phyloP scores from a whole-genome alignment of 1,140 invertebrate species.

The Tigriopus japonicus region DNA sequence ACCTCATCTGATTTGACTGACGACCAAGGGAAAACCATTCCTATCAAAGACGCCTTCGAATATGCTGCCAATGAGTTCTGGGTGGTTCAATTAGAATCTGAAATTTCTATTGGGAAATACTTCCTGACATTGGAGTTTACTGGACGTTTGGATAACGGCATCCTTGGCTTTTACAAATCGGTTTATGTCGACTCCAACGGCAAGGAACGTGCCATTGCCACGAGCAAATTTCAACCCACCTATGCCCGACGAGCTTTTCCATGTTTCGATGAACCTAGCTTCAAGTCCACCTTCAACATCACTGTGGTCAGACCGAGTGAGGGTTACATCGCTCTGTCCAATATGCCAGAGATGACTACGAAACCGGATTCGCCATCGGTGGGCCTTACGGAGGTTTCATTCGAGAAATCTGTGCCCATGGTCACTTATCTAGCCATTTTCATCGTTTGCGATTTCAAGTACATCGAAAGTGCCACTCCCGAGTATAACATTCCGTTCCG shows the following conservation, averaged over 20 bases:
- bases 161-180: slow-evolving; percentile 58
- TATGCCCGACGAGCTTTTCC: slow-evolving; percentile 35
- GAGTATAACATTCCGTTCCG: slow-evolving; percentile 40
- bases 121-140: slow-evolving; percentile 40
- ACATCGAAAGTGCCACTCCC: slow-evolving; percentile 18
- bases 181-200: slow-evolving; percentile 37
- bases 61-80: slow-evolving; percentile 41
- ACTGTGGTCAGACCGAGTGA: slow-evolving; percentile 24
- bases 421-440: slow-evolving; percentile 31
- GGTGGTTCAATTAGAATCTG: slow-evolving; percentile 33
- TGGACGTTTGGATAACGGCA: slow-evolving; percentile 40
- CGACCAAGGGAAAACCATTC: slow-evolving; percentile 23
- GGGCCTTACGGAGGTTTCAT: slow-evolving; percentile 23
- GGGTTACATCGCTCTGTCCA: slow-evolving; percentile 27
- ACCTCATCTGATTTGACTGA: not conserved
- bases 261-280: slow-evolving; percentile 36
- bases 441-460: slow-evolving; percentile 30
- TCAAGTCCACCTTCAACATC: slow-evolving; percentile 32
- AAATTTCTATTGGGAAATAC: slow-evolving; percentile 36
- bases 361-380: slow-evolving; percentile 3
- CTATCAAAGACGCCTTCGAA: slow-evolving; percentile 25
- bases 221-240: slow-evolving; percentile 36
- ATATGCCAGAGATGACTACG: slow-evolving; percentile 25
- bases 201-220: slow-evolving; percentile 21
- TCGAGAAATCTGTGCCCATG: slow-evolving; percentile 29